Percentiles rank a stretch among this genome's conserved stretches.
Evolutionary conservation across 2,797 vertebrate species (phyloP).

Genomic region (Cynodonichthys magdalenae): DNA sequence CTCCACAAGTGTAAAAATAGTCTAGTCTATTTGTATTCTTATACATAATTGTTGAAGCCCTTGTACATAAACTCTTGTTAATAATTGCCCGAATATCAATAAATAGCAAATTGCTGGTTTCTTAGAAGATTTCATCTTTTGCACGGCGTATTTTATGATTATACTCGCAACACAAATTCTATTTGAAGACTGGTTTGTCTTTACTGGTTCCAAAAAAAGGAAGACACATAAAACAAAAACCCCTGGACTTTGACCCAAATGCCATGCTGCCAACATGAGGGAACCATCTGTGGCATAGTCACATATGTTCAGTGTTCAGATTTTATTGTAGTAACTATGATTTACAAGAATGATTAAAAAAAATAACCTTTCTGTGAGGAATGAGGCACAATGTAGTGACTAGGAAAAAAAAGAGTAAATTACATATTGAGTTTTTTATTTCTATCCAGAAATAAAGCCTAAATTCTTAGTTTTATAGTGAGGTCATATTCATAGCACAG

Average conservation of each 20-base stretch:
- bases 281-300: neutral
- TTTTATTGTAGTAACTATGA: too few species aligned
- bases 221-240: neutral
- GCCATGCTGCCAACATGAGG: neutral
- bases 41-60: neutral
- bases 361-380: neutral
- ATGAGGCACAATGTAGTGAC: too few species aligned
- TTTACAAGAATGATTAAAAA: too few species aligned
- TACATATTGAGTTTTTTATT: neutral
- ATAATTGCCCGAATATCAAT: too few species aligned
- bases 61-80: too few species aligned
- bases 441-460: neutral
- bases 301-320: too few species aligned
- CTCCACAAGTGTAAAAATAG: slow-evolving; percentile 4
- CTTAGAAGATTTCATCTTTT: neutral
- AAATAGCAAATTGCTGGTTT: neutral
- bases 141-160: too few species aligned
- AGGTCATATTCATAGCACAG: too few species aligned
- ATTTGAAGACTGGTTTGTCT: too few species aligned
- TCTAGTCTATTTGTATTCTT: neutral
- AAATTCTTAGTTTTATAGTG: neutral
- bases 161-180: too few species aligned
- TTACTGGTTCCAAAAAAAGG: too few species aligned
- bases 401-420: too few species aligned
- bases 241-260: neutral